Evolutionary conservation across 2,888 invertebrate genomes (phyloP), one percentile per base, ranked within the genome.

Genomic region (Lapara coniferarum): DNA sequence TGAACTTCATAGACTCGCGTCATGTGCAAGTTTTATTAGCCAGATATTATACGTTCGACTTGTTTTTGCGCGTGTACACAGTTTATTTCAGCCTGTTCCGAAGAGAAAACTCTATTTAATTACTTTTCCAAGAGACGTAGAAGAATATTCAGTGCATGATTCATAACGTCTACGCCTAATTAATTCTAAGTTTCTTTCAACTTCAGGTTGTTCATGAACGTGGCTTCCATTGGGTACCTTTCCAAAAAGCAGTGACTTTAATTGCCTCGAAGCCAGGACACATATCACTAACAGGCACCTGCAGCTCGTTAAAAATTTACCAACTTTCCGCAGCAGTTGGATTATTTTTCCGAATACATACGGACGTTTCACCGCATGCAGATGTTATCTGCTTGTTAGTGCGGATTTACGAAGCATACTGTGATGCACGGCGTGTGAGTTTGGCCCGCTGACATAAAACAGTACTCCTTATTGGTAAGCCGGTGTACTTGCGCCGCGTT

Each of bases 321-420:
- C 49, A 63, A 49, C 63, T 49, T 19, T 46, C 13, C 44, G 59
- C 46, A 63, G 63, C 19, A 10, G 19, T 49, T 16, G 63, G 46
- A 19, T 12, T 59, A 63, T 63, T 63, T 63, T 63, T 63, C 63
- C 49, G 49, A 63, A 63, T 63, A 63, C 19, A 63, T 63, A 63
- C 63, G 19, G 63, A 49, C 19, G 13, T 63, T 63, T 63, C 63
- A 63, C 19, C 19, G 16, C 63, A 63, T 63, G 63, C 49, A 63
- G 49, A 63, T 63, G 19, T 63, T 49, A 63, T 63, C 63, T 63
- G 63, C 63, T 63, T 49, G 63, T 63, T 63, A 63, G 63, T 63
- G 19, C 19, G 49, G 63, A 63, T 63, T 63, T 63, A 63, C 63
- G 63, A 63, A 63, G 49, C 46, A 46, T 19, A 16, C 19, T 49